Base-by-base conservation (phyloP, 2,888 invertebrate species). In the Seira sanloemensis region DNA sequence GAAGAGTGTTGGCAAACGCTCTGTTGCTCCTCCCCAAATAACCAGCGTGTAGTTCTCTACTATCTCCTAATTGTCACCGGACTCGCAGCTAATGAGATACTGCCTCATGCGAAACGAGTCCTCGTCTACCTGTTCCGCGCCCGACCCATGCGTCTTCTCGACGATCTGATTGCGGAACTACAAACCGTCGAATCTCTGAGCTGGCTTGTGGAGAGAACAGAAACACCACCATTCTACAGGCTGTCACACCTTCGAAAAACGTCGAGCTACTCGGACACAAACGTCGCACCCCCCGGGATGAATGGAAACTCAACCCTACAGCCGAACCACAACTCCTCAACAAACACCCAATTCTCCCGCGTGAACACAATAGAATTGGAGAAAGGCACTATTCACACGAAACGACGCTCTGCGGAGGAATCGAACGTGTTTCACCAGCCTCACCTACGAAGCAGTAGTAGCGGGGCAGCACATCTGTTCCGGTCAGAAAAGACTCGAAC, bases 171-270 rank as follows among this genome's bases (percentile, higher is more conserved):
- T 96, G 95, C 96, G 23, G 99, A 99, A 92, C 93, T 99, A 88
- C 98, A 98, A 92, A 98, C 98, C 0, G 98, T 98, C 23, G 98
- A 98, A 92, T 97, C 98, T 0, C 93, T 98, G 77, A 98, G 97
- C 92, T 98, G 98, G 91, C 93, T 97, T 88, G 97, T 99, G 89
- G 98, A 99, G 91, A 93, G 99, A 85, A 98, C 98, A 0, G 98
- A 99, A 93, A 98, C 98, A 0, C 98, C 99, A 25, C 99, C 99
- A 2, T 99, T 98, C 92, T 99, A 98, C 92, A 94, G 99, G 54
- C 94, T 98, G 90, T 98, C 97, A 1, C 96, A 96, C 89, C 96
- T 97, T 95, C 92, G 97, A 71, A 97, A 97, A 91, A 95, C 97
- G 24, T 97, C 97, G 16, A 97, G 96, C 75, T 95, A 96, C 91